Evolutionary conservation across 2,113 vertebrate species (phyloP).

Genomic region (Paradisaea rubra): DNA sequence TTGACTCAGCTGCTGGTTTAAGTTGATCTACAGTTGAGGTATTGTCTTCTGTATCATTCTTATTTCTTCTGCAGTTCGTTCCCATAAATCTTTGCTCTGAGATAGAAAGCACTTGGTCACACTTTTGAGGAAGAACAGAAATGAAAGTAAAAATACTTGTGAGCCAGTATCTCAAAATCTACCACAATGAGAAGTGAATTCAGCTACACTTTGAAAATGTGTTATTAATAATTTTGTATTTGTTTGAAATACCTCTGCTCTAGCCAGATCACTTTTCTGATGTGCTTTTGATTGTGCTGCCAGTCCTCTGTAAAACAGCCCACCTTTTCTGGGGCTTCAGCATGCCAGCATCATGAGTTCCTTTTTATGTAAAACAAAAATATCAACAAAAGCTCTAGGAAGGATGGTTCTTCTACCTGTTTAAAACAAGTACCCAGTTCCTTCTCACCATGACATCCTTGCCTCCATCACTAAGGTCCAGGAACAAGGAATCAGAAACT

Average conservation of each 20-base stretch:
- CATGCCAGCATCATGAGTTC: not conserved
- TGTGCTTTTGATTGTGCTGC: not conserved
- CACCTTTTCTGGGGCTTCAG: not conserved
- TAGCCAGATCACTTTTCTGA: not conserved
- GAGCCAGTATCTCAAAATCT: not conserved
- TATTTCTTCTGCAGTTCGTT: not conserved
- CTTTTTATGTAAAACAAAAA: not conserved
- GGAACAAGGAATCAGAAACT: not conserved
- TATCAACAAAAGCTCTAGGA: not conserved
- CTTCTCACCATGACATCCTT: not conserved
- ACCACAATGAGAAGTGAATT: not conserved
- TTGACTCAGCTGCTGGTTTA: not conserved
- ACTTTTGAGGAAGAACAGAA: not conserved
- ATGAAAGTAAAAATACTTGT: not conserved
- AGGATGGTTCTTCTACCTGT: not conserved
- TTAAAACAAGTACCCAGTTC: not conserved
- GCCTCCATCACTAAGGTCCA: not conserved
- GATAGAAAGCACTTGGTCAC: not conserved
- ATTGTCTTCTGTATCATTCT: not conserved
- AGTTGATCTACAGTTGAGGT: not conserved
- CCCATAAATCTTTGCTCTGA: not conserved
- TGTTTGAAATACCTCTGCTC: not conserved
- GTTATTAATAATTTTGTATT: not conserved
- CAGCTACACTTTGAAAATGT: not conserved
- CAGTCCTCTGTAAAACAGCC: not conserved